phyloP scores from a whole-genome alignment of 2,888 invertebrate species.

The Rosalia funebris region DNA sequence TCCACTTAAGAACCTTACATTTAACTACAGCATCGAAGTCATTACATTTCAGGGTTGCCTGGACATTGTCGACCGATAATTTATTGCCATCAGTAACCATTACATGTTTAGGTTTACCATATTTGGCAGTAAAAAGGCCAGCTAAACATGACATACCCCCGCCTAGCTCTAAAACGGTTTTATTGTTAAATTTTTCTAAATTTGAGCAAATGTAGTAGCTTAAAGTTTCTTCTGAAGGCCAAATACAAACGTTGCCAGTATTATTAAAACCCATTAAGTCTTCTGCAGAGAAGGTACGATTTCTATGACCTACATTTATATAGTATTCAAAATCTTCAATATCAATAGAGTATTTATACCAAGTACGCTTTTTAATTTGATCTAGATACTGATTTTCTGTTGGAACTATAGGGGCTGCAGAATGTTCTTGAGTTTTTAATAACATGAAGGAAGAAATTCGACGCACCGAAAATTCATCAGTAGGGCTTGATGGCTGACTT shows the following conservation, averaged over 20 bases:
- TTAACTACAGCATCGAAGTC: conserved; percentile 67
- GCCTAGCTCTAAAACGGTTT: conserved; percentile 79
- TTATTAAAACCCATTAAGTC: conserved; percentile 85
- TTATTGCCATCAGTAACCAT: conserved; percentile 83
- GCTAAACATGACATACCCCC: conserved; percentile 88
- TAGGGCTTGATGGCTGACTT: conserved; percentile 63
- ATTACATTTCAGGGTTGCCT: conserved; percentile 73
- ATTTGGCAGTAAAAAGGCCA: conserved; percentile 77
- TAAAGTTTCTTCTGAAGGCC: conserved; percentile 83
- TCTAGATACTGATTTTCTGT: conserved; percentile 45
- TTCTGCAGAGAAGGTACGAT: conserved; percentile 73
- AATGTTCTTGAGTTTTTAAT: conserved; percentile 64
- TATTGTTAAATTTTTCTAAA: conserved; percentile 71
- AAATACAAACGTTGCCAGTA: conserved; percentile 82
- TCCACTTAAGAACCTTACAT: conserved; percentile 69
- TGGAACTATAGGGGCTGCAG: conserved; percentile 37
- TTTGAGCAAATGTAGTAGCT: conserved; percentile 76
- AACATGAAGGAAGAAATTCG: conserved; percentile 71
- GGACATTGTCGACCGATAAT: conserved; percentile 78
- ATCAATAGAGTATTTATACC: conserved; percentile 72
- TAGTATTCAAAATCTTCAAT: conserved; percentile 65
- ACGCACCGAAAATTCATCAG: conserved; percentile 67
- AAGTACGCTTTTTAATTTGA: conserved; percentile 65
- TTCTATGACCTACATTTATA: conserved; percentile 70
- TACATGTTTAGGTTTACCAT: conserved; percentile 71